Percentiles rank a stretch among this genome's conserved stretches.
Conservation (phyloP, 2,797 vertebrate genomes). For the Hemibagrus guttatus region DNA sequence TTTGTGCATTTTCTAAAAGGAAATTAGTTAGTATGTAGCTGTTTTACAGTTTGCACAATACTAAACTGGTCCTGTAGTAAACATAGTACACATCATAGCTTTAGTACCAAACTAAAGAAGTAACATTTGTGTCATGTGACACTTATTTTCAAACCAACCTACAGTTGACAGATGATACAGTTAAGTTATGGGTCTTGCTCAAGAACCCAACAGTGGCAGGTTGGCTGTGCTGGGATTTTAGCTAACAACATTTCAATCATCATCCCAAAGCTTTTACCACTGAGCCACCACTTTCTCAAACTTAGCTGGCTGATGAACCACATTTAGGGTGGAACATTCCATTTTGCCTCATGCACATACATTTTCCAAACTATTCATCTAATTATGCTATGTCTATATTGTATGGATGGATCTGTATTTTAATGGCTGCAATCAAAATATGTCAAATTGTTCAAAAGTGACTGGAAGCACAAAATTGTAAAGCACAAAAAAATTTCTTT, state of each 20-base stretch:
- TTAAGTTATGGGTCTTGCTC: no score
- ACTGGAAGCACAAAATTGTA: not conserved
- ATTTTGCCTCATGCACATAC: not conserved
- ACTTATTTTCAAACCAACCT: not conserved
- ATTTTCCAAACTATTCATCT: not conserved
- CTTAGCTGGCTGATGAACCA: not conserved
- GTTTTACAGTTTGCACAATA: not conserved
- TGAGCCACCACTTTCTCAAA: not conserved
- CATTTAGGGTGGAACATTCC: not conserved
- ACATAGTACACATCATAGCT: no score
- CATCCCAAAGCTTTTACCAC: not conserved
- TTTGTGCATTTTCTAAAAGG: no score
- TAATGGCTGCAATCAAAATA: constrained; percentile 2
- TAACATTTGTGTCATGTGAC: not conserved
- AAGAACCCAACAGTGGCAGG: no score
- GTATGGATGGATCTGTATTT: not conserved
- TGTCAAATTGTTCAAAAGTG: not conserved
- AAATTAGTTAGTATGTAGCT: no score
- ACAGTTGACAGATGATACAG: not conserved
- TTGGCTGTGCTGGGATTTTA: not conserved
- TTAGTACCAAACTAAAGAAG: not conserved
- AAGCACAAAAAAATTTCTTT: constrained; percentile 13
- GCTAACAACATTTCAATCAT: not conserved
- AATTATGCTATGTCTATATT: not conserved
- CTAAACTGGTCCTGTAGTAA: no score